A percentile compares a stretch with the other conserved stretches of the same genome.
Conservation (phyloP, 2,888 invertebrate species). For the Sepiola atlantica region DNA sequence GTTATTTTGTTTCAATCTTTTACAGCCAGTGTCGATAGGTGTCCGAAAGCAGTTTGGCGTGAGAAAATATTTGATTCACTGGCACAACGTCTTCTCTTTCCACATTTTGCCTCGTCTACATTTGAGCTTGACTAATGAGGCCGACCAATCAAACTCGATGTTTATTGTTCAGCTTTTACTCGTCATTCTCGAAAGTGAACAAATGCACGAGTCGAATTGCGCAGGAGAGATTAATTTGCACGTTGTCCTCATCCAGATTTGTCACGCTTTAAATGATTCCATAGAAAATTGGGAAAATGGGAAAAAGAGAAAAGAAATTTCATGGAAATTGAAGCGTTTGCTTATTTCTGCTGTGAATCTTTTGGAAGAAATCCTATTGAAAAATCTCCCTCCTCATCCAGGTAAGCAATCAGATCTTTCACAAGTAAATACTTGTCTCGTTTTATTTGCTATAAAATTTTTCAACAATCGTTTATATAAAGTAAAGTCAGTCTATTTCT, state of each 20-base stretch:
- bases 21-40: neutral
- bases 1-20: neutral
- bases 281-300: neutral
- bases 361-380: neutral
- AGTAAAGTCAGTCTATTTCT: too few species aligned
- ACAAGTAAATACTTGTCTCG: neutral
- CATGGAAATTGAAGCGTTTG: neutral
- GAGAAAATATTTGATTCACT: neutral
- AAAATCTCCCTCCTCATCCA: neutral
- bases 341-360: neutral
- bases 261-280: neutral
- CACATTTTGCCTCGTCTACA: neutral
- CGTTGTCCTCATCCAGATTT: neutral
- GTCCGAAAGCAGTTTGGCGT: neutral
- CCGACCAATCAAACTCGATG: neutral
- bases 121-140: neutral
- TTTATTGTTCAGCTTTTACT: neutral
- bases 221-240: neutral
- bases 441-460: neutral
- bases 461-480: too few species aligned
- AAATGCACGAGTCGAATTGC: neutral
- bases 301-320: neutral
- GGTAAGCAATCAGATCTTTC: neutral
- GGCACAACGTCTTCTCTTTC: neutral
- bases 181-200: neutral